A percentile compares a stretch with the other conserved stretches of the same genome.
Evolutionary conservation across 2,113 vertebrate species (phyloP).

Genomic region (Dromiciops gliroides): DNA sequence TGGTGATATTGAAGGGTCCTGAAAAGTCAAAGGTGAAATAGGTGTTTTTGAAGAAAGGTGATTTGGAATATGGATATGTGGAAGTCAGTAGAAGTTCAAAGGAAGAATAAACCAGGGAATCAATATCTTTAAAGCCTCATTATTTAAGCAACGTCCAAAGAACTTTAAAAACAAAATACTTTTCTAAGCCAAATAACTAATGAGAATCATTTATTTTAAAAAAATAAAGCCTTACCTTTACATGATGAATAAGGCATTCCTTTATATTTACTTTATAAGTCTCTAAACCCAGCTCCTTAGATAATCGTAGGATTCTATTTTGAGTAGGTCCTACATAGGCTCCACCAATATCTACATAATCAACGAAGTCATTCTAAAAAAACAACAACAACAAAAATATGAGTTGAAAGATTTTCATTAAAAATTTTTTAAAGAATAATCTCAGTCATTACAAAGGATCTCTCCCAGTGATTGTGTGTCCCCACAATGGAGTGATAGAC

Average conservation of each 20-base stretch:
- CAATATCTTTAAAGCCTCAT: conserved; percentile 7
- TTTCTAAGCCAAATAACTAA: conserved; percentile 44
- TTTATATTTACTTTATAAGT: conserved; percentile 87
- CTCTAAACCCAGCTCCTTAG: conserved; percentile 87
- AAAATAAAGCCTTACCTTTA: conserved; percentile 81
- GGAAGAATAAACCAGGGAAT: neutral
- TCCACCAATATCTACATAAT: conserved; percentile 89
- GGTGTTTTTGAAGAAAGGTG: neutral
- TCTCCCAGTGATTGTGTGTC: neutral
- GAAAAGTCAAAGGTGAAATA: neutral
- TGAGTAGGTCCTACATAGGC: conserved; percentile 89
- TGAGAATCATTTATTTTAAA: neutral
- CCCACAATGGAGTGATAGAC: neutral
- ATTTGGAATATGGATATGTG: neutral
- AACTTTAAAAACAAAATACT: conserved; percentile 40
- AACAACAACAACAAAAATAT: conserved; percentile 68
- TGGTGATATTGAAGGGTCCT: neutral
- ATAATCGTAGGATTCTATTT: conserved; percentile 87
- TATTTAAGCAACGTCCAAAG: conserved; percentile 30
- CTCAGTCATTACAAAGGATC: conserved; percentile 38
- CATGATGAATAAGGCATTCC: conserved; percentile 82
- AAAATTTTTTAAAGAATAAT: neutral
- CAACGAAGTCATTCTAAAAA: conserved; percentile 83
- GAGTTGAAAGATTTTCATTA: conserved; percentile 30
- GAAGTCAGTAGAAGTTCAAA: neutral